phyloP scores from a whole-genome alignment of 2,113 vertebrate species.

The Echinops telfairi region DNA sequence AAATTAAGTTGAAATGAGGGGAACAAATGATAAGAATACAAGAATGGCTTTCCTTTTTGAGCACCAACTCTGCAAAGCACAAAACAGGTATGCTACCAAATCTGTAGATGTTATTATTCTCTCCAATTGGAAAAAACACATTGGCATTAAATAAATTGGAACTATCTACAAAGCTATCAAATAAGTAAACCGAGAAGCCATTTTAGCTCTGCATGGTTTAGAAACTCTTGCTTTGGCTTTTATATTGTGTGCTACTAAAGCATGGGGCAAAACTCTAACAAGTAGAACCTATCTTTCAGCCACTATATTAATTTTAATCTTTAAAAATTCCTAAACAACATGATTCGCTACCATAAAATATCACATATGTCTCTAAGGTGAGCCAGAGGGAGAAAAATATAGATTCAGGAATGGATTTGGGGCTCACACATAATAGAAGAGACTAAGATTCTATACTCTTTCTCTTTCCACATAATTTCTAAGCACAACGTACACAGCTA shows the following conservation, averaged over 20 bases:
- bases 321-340: conserved; percentile 38
- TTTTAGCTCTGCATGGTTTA: not conserved
- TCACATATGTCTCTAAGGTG: no score
- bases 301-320: conserved; percentile 2
- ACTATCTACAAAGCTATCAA: not conserved
- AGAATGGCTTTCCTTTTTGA: not conserved
- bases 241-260: no score
- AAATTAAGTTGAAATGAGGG: not conserved
- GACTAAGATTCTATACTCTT: no score
- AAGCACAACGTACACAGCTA: no score
- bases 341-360: no score
- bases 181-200: not conserved
- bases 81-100: no score
- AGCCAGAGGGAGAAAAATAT: no score
- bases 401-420: no score
- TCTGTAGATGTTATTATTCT: not conserved
- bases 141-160: not conserved
- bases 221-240: not conserved
- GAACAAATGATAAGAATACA: not conserved
- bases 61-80: not conserved
- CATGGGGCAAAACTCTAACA: no score
- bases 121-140: conserved; percentile 19
- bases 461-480: no score
- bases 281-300: conserved; percentile 29
- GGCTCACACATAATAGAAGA: no score